These are phyloP conservation scores for Eptatretus burgeri DNA, from an alignment of 2,113 vertebrate species.

Conservation along the genomic window DNA sequence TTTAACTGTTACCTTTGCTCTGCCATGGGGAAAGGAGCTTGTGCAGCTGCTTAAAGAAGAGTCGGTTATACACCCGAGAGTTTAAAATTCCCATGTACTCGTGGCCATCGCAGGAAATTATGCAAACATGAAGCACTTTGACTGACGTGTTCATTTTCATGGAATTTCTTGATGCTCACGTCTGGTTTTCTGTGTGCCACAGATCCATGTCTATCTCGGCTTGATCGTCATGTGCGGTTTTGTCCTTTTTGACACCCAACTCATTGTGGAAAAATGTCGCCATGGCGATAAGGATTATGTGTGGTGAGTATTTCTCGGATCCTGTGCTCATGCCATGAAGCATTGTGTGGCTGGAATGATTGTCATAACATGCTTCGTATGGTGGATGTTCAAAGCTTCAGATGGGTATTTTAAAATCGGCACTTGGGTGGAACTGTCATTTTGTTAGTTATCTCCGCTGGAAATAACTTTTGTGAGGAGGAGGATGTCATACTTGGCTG, in stretches of 20 bases:
- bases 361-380: not conserved
- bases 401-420: not conserved
- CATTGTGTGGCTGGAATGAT: not conserved
- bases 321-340: not conserved
- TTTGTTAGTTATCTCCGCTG: not conserved
- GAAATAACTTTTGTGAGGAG: no score
- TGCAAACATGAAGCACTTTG: no score
- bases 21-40: no score
- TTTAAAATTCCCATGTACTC: no score
- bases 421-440: not conserved
- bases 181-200: not conserved
- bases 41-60: no score
- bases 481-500: no score
- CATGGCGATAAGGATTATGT: slow-evolving; percentile 82
- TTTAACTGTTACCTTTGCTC: no score
- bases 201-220: slow-evolving; percentile 63
- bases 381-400: not conserved
- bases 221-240: slow-evolving; percentile 74
- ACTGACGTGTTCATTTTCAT: no score
- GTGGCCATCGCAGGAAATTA: no score
- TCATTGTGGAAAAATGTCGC: slow-evolving; percentile 88
- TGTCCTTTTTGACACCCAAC: slow-evolving; percentile 86
- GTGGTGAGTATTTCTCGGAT: slow-evolving; percentile 29
- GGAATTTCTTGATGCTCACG: no score
- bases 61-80: no score